These are phyloP conservation scores for Lacerta viridis DNA, from an alignment of 2,797 vertebrate genomes.

Conservation along the genomic window DNA sequence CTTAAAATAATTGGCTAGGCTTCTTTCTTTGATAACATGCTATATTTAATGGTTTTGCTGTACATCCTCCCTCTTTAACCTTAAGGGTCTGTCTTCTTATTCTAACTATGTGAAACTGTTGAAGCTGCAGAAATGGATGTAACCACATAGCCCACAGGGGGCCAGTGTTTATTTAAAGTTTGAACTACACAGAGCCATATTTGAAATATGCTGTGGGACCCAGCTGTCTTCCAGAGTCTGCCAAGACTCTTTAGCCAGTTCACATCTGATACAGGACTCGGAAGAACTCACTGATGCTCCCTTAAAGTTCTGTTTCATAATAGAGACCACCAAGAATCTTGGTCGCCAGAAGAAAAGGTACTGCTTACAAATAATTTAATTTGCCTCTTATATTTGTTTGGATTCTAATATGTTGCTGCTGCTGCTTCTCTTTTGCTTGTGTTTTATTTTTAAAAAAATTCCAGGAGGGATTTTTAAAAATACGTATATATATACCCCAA, in stretches of 20 bases:
- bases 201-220: conserved; percentile 41
- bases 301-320: conserved; percentile 41
- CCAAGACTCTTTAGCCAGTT: conserved; percentile 12
- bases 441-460: not conserved
- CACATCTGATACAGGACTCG: not conserved
- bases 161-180: conserved; percentile 58
- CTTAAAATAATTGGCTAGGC: not conserved
- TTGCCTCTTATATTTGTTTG: conserved; percentile 19
- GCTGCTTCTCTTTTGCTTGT: not conserved
- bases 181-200: conserved; percentile 9
- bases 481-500: not conserved
- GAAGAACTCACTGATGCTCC: conserved; percentile 18
- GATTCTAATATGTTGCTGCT: not conserved
- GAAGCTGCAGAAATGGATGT: conserved; percentile 47
- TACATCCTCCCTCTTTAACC: not conserved
- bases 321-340: conserved; percentile 1
- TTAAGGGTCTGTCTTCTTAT: not conserved
- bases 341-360: conserved; percentile 35
- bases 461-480: no score
- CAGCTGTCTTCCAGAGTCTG: conserved; percentile 32
- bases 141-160: conserved; percentile 63
- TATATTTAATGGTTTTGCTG: conserved; percentile 37
- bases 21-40: not conserved
- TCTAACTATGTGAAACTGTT: conserved; percentile 38
- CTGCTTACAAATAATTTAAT: not conserved